Evolutionary conservation across 2,113 vertebrate species (phyloP), one percentile per base, ranked within the genome.

Genomic region (Rhinolophus ferrumequinum): DNA sequence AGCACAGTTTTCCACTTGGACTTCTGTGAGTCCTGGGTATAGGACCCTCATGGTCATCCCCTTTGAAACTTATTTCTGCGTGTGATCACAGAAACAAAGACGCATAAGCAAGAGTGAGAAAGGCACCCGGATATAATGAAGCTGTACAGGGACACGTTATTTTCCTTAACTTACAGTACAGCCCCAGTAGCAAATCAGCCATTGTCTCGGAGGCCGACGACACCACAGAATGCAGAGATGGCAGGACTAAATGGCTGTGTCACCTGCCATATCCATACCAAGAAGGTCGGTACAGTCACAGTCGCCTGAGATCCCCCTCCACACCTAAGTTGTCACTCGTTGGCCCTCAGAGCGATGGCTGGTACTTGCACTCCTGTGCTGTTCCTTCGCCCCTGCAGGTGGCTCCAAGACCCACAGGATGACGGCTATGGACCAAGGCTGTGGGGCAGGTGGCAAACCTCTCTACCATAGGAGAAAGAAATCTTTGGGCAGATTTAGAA

Each of bases 41-140:
- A 6, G 2, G 19, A 62, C 11, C 19, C 18, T 26, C 2, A 2
- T 1, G 0, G 9, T 77, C 24, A 85, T 60, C 9, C 54, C 84
- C 64, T 67, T 2, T 26, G 75, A 92, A 77, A 56, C 14, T 5
- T 12, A 2, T 41, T 77, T 76, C 33, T n/a, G 10, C 1, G 3
- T 26, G 28, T 1, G 1, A 15, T 7, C 0, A 0, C 1, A 2
- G 66, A 67, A 38, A 44, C 14, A 0, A 15, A 52, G 8, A 0
- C 47, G 3, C 4, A 33, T 19, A 3, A 35, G 33, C 10, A 3
- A 14, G 62, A 28, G 30, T 0, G 12, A 52, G 64, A 33, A 58
- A 30, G 66, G 58, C 44, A 54, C 44, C 24, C 52, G 33, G 2
- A 22, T 5, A 16, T 8, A 1, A 19, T 18, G 14, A 19, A 12